phyloP scores from a whole-genome alignment of 2,797 vertebrate genomes.

The Poeciliopsis presidionis region DNA sequence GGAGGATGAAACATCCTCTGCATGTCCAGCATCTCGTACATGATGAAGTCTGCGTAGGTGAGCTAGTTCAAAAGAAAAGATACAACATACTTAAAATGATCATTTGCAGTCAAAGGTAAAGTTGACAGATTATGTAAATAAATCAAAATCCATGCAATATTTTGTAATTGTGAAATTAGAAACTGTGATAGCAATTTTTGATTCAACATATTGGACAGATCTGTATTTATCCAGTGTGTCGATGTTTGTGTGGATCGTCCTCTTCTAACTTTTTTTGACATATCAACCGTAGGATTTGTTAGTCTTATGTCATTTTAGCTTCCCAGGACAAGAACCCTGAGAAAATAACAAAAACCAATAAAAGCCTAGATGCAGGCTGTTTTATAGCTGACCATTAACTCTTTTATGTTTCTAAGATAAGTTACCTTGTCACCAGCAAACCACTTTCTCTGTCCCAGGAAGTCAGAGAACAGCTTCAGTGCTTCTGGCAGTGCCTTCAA shows the following conservation, averaged over 20 bases:
- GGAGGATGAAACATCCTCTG: slow-evolving; percentile 86
- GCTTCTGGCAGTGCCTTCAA: slow-evolving; percentile 63
- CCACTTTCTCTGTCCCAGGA: slow-evolving; percentile 85
- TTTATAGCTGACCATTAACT: neutral
- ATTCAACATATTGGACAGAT: neutral
- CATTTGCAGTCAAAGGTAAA: neutral
- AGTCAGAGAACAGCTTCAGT: slow-evolving; percentile 85
- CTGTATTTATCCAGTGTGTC: neutral
- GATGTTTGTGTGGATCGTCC: neutral
- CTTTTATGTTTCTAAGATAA: neutral
- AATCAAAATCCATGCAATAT: neutral
- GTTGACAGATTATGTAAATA: neutral
- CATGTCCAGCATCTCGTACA: slow-evolving; percentile 92
- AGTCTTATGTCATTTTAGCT: neutral
- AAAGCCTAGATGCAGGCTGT: neutral
- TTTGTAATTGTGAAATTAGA: neutral
- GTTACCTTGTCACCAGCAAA: slow-evolving; percentile 90
- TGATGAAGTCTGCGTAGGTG: slow-evolving; percentile 91
- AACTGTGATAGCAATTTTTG: neutral
- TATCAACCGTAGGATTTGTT: neutral
- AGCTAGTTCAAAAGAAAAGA: slow-evolving; percentile 75
- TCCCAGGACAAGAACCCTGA: neutral
- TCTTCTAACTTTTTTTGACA: neutral
- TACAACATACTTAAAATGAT: neutral
- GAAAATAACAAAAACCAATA: neutral